Conservation (phyloP, 1,140 invertebrate genomes). For the Orius insidiosus region DNA sequence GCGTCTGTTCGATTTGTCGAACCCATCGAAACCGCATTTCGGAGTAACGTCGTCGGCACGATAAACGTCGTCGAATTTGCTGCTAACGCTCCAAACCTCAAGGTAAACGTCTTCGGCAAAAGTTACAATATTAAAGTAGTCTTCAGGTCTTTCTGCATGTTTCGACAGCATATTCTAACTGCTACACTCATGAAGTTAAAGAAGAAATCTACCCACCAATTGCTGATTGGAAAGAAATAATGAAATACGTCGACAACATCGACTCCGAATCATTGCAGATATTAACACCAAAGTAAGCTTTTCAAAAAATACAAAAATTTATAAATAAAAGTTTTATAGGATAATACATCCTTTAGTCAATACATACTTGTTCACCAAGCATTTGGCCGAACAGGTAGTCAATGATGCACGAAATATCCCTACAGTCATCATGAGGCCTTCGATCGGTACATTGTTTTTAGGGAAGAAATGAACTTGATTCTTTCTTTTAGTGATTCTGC, state of each 20-base stretch:
- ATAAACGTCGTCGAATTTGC: constrained; percentile 18
- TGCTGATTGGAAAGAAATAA: constrained; percentile 27
- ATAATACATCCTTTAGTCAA: constrained; percentile 50
- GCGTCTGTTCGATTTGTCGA: constrained; percentile 32
- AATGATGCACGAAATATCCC: constrained; percentile 64
- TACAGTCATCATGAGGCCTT: constrained; percentile 86
- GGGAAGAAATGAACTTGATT: constrained; percentile 6
- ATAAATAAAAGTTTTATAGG: constrained; percentile 21
- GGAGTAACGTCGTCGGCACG: constrained; percentile 16
- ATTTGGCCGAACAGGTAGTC: constrained; percentile 67
- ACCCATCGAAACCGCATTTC: constrained; percentile 16
- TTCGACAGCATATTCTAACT: constrained; percentile 81
- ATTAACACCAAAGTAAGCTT: constrained; percentile 31
- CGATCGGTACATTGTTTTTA: constrained; percentile 69
- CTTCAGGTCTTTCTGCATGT: constrained; percentile 61
- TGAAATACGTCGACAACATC: constrained; percentile 47
- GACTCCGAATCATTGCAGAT: constrained; percentile 52
- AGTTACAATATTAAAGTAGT: too few relatives aligned
- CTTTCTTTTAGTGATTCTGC: constrained; percentile 41
- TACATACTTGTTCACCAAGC: constrained; percentile 85
- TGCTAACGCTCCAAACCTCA: constrained; percentile 23
- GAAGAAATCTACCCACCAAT: constrained; percentile 67
- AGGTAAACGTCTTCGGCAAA: constrained; percentile 17
- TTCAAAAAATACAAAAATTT: background rate
- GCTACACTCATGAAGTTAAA: constrained; percentile 53